Evolutionary conservation across 2,113 vertebrate genomes (phyloP).

Genomic region (Psammodynastes pulverulentus): DNA sequence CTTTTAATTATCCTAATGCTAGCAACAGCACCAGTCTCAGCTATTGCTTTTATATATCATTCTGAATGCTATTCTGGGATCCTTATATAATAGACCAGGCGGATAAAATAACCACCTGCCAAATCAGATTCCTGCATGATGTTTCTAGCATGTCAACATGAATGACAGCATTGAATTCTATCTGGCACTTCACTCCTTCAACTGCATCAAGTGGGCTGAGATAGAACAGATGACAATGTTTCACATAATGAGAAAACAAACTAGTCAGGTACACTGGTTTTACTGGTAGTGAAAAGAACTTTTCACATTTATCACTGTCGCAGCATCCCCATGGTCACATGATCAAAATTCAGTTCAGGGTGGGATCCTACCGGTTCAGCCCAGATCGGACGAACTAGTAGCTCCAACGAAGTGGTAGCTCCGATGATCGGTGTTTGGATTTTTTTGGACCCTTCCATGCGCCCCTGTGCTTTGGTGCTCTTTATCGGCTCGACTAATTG

Average conservation of each 20-base stretch:
- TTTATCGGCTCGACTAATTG: too few relatives aligned
- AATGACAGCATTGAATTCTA: background rate
- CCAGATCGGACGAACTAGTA: too few relatives aligned
- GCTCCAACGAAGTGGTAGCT: too few relatives aligned
- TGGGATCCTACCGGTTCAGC: too few relatives aligned
- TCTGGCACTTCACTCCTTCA: background rate
- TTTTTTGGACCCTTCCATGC: too few relatives aligned
- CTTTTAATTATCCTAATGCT: constrained; percentile 25
- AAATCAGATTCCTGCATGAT: constrained; percentile 11
- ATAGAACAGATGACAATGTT: constrained; percentile 8
- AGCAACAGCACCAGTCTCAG: background rate
- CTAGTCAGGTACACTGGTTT: background rate
- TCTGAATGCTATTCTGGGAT: constrained; percentile 18
- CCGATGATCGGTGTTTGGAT: too few relatives aligned
- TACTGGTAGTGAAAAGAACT: background rate
- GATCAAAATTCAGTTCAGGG: background rate
- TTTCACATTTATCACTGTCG: background rate
- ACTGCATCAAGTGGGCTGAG: background rate
- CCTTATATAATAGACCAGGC: background rate
- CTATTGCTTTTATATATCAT: constrained; percentile 21
- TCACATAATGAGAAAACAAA: background rate
- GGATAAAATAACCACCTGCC: constrained; percentile 42
- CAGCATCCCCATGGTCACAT: background rate
- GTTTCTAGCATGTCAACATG: fast-evolving
- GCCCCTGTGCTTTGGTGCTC: too few relatives aligned